A percentile compares a stretch with the other conserved stretches of the same genome.
Conservation (phyloP, 2,888 invertebrate genomes). For the Acanthosepion lycidas region DNA sequence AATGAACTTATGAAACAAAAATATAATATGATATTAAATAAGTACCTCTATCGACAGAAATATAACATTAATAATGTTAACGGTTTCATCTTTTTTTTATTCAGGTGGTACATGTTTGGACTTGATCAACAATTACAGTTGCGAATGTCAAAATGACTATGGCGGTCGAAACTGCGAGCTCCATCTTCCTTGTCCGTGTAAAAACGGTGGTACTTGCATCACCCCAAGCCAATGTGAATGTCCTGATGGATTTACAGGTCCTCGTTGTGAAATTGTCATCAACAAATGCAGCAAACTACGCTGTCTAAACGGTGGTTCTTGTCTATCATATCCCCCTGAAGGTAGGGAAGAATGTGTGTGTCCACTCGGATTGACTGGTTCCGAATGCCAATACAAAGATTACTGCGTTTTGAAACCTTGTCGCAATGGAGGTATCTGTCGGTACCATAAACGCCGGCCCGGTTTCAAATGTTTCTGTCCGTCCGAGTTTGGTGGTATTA, state of each 20-base stretch:
- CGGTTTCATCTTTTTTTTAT: conserved; percentile 46
- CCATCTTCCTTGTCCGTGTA: conserved; percentile 50
- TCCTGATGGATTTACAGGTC: conserved; percentile 52
- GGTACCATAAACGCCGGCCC: conserved; percentile 54
- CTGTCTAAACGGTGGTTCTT: conserved; percentile 52
- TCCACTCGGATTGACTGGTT: conserved; percentile 49
- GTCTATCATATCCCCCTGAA: conserved; percentile 42
- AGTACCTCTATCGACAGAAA: too few species aligned
- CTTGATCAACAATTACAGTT: conserved; percentile 54
- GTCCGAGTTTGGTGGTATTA: conserved; percentile 54
- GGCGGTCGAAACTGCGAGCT: conserved; percentile 38
- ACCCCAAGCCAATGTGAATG: conserved; percentile 49
- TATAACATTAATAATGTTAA: not conserved
- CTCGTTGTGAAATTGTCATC: conserved; percentile 52
- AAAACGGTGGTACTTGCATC: conserved; percentile 53
- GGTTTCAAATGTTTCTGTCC: conserved; percentile 59
- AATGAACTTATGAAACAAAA: too few species aligned
- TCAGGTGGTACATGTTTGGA: conserved; percentile 56
- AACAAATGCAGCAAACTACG: conserved; percentile 51
- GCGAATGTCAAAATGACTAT: conserved; percentile 48
- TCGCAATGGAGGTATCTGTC: conserved; percentile 60
- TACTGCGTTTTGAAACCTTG: conserved; percentile 58
- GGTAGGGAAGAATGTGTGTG: conserved; percentile 49
- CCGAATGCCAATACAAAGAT: conserved; percentile 53
- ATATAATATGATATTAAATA: too few species aligned